phyloP scores from a whole-genome alignment of 2,888 invertebrate species.

The Eristalis pertinax region DNA sequence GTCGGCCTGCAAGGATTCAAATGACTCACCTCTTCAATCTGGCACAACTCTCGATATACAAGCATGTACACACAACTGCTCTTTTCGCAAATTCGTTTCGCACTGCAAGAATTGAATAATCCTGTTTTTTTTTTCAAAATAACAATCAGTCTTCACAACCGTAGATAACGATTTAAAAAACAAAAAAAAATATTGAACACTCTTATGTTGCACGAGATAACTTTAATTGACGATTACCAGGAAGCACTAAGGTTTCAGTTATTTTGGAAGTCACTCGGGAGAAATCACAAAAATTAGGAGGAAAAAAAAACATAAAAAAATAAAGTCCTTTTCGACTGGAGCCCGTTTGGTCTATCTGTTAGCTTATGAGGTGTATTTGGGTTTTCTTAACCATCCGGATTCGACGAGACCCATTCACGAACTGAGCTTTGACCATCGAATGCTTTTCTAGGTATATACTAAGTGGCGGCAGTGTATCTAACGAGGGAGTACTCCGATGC shows the following conservation, averaged over 20 bases:
- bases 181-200: conserved; percentile 20
- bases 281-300: conserved; percentile 12
- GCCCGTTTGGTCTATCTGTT: conserved; percentile 46
- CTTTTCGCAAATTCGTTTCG: too few relatives aligned
- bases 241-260: conserved; percentile 8
- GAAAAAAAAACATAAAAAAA: conserved; percentile 26
- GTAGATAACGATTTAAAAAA: neutral
- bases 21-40: conserved; percentile 41
- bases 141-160: conserved; percentile 34
- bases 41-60: neutral
- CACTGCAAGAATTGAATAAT: conserved; percentile 30
- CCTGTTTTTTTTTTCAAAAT: neutral
- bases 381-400: conserved; percentile 77
- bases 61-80: conserved; percentile 15
- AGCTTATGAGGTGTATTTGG: conserved; percentile 20
- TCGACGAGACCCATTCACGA: conserved; percentile 80
- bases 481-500: conserved; percentile 19
- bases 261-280: neutral
- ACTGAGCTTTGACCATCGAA: conserved; percentile 79
- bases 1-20: conserved; percentile 22
- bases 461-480: conserved; percentile 55
- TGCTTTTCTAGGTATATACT: conserved; percentile 79
- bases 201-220: conserved; percentile 13
- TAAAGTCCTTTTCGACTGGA: conserved; percentile 30
- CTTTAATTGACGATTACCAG: conserved; percentile 47